phyloP scores from a whole-genome alignment of 2,888 invertebrate genomes.

The Lumbricus terrestris region DNA sequence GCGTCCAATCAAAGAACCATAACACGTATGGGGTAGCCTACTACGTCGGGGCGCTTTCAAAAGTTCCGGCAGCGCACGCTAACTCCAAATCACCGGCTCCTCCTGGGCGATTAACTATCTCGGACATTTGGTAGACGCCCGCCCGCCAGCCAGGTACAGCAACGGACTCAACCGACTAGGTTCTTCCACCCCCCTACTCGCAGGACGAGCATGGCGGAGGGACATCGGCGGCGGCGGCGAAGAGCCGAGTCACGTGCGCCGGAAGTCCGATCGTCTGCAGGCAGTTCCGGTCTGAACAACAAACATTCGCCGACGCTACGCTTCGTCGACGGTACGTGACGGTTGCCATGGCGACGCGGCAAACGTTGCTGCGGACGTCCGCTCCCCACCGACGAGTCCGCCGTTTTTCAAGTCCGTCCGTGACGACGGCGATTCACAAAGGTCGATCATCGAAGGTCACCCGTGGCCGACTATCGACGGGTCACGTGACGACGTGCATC shows the following conservation, averaged over 20 bases:
- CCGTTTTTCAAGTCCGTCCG: neutral
- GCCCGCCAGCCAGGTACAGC: neutral
- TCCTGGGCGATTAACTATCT: neutral
- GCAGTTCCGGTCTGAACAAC: conserved; percentile 13
- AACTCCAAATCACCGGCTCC: neutral
- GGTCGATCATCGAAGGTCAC: neutral
- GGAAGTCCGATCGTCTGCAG: conserved; percentile 7
- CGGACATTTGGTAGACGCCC: neutral
- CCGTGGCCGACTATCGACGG: neutral
- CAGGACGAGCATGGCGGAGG: neutral
- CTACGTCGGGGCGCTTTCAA: neutral
- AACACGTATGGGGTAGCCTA: neutral
- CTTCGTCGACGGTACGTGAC: conserved; percentile 10
- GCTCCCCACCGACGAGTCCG: too few relatives aligned
- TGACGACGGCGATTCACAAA: neutral
- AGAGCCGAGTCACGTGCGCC: conserved; percentile 11
- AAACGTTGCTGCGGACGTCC: neutral
- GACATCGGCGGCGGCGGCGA: too few relatives aligned
- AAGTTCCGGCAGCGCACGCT: neutral
- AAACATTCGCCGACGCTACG: conserved; percentile 5
- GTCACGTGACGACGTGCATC: neutral
- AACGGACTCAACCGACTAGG: neutral
- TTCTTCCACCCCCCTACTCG: neutral
- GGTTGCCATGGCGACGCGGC: conserved; percentile 9
- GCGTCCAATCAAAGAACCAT: neutral